These are phyloP conservation scores for Ailurus styani DNA, from an alignment of 2,113 vertebrate genomes.

Conservation along the genomic window DNA sequence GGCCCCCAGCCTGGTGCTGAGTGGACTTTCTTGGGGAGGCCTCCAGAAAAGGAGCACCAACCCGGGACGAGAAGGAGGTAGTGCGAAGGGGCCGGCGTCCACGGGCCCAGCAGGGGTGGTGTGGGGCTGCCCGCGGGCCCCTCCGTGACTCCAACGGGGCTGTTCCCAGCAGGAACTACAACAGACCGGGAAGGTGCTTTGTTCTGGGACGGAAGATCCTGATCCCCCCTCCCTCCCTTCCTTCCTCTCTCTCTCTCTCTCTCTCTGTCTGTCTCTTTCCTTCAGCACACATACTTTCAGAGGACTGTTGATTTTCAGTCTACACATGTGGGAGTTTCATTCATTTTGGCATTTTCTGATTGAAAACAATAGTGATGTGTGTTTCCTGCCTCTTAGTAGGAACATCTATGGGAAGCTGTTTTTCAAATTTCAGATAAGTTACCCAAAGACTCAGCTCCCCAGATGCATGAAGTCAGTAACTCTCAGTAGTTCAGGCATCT, in stretches of 20 bases:
- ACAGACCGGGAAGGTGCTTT: neutral
- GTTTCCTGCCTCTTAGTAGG: neutral
- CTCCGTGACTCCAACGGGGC: accelerated
- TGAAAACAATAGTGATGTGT: neutral
- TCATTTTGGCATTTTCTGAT: neutral
- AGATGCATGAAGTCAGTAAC: neutral
- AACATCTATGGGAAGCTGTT: neutral
- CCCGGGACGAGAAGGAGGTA: accelerated
- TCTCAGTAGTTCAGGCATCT: neutral
- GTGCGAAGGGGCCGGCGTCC: accelerated
- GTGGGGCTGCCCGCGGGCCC: accelerated
- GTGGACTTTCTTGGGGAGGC: neutral
- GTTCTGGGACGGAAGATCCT: neutral
- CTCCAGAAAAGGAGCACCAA: neutral
- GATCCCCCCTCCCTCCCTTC: too few species aligned
- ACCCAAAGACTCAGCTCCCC: neutral
- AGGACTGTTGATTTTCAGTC: neutral
- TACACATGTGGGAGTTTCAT: neutral
- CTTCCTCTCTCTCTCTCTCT: neutral
- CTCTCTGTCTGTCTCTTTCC: neutral
- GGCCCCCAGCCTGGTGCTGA: neutral
- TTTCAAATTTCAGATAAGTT: neutral
- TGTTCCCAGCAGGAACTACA: accelerated
- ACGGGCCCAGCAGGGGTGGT: too few species aligned
- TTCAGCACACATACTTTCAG: neutral